Evolutionary conservation across 2,113 vertebrate genomes (phyloP), one percentile per base, ranked within the genome.

Genomic region (Poecile atricapillus): DNA sequence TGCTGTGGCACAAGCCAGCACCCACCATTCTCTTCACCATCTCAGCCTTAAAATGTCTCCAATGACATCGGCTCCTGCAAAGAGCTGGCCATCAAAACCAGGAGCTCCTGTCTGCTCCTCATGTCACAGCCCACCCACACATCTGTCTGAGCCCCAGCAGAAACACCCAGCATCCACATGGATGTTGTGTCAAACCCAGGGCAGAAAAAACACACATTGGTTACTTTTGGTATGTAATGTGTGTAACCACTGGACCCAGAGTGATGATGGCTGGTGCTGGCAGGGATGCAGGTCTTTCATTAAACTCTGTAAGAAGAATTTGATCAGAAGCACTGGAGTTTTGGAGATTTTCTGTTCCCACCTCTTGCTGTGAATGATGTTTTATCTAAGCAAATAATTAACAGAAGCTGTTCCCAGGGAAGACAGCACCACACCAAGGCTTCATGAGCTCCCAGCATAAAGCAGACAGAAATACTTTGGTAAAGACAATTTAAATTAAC

Each of bases 181-280:
- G 10, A 33, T 2, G 0, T 1, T 11, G 20, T 19, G 16, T 49
- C 75, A n/a, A 41, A 62, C 13, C 6, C 5, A 75, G 52, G 71
- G 46, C 52, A 44, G 43, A 44, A 52, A 85, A 81, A 31, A 5
- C 35, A 39, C 12, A 4, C 2, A 4, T 8, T 30, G 17, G 20
- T 56, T 49, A 13, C 5, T 0, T 55, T 58, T 43, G 39, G 43
- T 28, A n/a, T 1, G 0, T 37, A 2, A 62, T 5, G 7, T 1
- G 16, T 2, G 13, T 39, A 31, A 23, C 21, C 9, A 23, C 17
- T 22, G 39, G 41, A 25, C 2, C 47, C 49, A 22, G 35, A 23
- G n/a, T 5, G 18, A 37, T 21, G 44, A 11, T 15, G 64, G n/a
- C 43, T 64, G 39, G 18, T 3, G 4, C 41, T 37, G 37, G 55